Evolutionary conservation across 1,140 invertebrate species (phyloP).

Genomic region (Drusus annulatus): DNA sequence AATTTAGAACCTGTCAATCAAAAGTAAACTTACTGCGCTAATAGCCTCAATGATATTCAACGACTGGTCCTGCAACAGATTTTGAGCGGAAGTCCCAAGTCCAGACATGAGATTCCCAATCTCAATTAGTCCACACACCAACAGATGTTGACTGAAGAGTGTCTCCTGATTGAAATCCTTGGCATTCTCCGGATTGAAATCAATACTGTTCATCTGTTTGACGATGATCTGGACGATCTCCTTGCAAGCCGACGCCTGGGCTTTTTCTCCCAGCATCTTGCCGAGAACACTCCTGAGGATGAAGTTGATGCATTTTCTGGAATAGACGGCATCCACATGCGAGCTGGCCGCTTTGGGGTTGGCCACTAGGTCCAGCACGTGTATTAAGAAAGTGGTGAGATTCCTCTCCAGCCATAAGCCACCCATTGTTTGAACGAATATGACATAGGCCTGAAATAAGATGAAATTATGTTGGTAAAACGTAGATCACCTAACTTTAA

Average conservation of each 20-base stretch:
- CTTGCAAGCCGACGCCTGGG: conserved; percentile 95
- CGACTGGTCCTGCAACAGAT: conserved; percentile 89
- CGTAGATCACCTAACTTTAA: no score
- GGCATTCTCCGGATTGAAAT: conserved; percentile 91
- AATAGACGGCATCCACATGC: conserved; percentile 98
- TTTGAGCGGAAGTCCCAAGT: conserved; percentile 92
- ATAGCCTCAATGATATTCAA: conserved; percentile 78
- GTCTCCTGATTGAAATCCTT: conserved; percentile 92
- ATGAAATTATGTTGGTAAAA: no score
- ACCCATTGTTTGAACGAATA: conserved; percentile 94
- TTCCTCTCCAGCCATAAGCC: conserved; percentile 95
- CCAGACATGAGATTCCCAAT: conserved; percentile 88
- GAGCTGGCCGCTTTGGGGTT: conserved; percentile 95
- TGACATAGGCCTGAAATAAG: conserved; percentile 86
- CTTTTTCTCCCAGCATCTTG: conserved; percentile 95
- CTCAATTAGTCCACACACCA: conserved; percentile 96
- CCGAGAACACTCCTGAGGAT: conserved; percentile 93
- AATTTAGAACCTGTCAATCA: no score
- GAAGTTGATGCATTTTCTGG: conserved; percentile 96
- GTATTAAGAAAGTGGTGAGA: conserved; percentile 86
- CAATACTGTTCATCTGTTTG: conserved; percentile 96
- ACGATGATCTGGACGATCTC: conserved; percentile 93
- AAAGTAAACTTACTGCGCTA: conserved; percentile 67
- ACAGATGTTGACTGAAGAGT: conserved; percentile 93
- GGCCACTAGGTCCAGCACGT: conserved; percentile 93